Evolutionary conservation across 2,888 invertebrate species (phyloP), one percentile per base, ranked within the genome.

Genomic region (Caenorhabditis angaria): DNA sequence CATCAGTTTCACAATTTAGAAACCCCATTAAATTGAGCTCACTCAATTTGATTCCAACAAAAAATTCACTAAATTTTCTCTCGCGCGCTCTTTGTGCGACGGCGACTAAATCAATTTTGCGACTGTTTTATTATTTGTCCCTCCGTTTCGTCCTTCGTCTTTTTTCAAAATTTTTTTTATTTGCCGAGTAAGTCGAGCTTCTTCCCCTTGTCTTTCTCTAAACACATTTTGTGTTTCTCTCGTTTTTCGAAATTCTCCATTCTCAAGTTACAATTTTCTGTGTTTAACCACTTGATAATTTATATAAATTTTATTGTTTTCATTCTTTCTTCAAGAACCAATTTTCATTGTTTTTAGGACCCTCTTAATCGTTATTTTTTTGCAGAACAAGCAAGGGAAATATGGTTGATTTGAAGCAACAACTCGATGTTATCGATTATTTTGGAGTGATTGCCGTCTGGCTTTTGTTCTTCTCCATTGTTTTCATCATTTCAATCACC

Each of bases 401-500:
- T n/a, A n/a, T 83, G 83, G 85, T 84, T 59, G 81, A 82, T 64
- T 78, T 85, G 65, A 85, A 84, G 78, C 87, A 87, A 71, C 81
- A 84, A 65, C 73, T 87, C 73, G 82, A 85, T 59, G 70, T 82
- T 55, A 76, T 85, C 70, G 87, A 87, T 77, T 87, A 87, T 72
- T 85, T 87, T 65, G 87, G 85, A 28, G 83, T 84, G 18, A 71
- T 87, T 41, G 85, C 83, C 48, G 87, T 86, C 27, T 81, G 81
- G 81, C 78, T 81, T 27, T 77, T 78, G 69, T 81, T 81, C 78
- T 81, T 81, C 68, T 76, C 75, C 8, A 65, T 68, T 61, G 67
- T 83, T 61, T 81, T 88, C 80, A 73, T 85, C 70, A 82, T 88
- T 70, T 83, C 85, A 48, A 76, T 88, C 67, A 84, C 85, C 35